phyloP scores from a whole-genome alignment of 2,113 vertebrate genomes.

The Lonchura striata region DNA sequence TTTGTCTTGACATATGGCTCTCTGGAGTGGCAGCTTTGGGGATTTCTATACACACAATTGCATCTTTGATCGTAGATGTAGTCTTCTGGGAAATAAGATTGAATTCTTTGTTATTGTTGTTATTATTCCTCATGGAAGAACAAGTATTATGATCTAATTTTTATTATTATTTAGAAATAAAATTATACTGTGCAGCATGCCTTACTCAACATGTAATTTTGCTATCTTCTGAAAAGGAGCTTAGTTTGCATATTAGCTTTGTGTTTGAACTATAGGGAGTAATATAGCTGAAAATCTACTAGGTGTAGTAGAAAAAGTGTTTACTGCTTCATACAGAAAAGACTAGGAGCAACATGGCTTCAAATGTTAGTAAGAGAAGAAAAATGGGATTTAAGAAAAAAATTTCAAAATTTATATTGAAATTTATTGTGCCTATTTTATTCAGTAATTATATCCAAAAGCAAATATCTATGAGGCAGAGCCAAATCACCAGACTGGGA shows the following conservation, averaged over 20 bases:
- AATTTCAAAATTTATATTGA: neutral
- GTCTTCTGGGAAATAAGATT: constrained; percentile 24
- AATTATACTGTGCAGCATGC: neutral
- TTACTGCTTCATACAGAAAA: neutral
- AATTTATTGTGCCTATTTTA: neutral
- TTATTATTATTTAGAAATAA: constrained; percentile 23
- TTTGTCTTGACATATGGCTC: neutral
- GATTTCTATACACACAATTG: neutral
- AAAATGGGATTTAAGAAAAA: neutral
- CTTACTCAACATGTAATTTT: neutral
- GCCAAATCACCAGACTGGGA: neutral
- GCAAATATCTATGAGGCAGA: neutral
- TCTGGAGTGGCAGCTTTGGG: neutral
- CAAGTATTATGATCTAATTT: neutral
- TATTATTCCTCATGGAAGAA: neutral
- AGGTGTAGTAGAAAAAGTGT: neutral
- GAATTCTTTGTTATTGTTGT: neutral
- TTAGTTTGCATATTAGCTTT: neutral
- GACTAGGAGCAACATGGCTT: neutral
- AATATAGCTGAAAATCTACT: neutral
- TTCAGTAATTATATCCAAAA: neutral
- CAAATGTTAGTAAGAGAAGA: neutral
- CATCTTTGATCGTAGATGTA: neutral
- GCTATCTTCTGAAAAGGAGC: neutral
- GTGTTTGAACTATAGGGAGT: neutral